A percentile compares a stretch with the other conserved stretches of the same genome.
Evolutionary conservation across 1,140 invertebrate genomes (phyloP).

Genomic region (Micrasema minimum): DNA sequence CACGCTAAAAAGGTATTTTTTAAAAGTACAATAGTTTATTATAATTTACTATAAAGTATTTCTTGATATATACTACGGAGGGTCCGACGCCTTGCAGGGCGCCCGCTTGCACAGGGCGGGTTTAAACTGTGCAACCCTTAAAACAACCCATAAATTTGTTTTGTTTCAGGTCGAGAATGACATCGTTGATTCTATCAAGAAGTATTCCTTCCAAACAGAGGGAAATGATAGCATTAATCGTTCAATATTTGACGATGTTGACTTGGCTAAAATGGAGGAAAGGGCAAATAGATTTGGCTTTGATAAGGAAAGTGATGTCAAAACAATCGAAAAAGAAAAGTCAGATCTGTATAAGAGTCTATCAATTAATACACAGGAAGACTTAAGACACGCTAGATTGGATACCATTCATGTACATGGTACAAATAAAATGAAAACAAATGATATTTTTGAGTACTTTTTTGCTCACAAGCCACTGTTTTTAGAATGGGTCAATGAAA

Average conservation of each 20-base stretch:
- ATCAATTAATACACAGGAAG: conserved; percentile 41
- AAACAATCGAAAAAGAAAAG: conserved; percentile 41
- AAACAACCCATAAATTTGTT: not conserved
- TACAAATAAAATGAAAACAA: conserved; percentile 48
- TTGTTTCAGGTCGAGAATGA: conserved; percentile 21
- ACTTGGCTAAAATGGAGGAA: conserved; percentile 44
- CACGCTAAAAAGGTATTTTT: not conserved
- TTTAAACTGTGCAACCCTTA: too few species aligned
- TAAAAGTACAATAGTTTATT: not conserved
- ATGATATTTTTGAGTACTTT: conserved; percentile 52
- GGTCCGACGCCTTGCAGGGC: too few species aligned
- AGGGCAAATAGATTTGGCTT: conserved; percentile 42
- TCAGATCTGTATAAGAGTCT: conserved; percentile 43
- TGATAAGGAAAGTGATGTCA: conserved; percentile 19
- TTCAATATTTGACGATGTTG: conserved; percentile 46
- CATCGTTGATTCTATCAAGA: not conserved
- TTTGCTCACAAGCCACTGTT: conserved; percentile 47
- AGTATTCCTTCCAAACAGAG: conserved; percentile 37
- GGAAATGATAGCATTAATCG: conserved; percentile 36
- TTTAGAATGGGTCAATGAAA: conserved; percentile 50
- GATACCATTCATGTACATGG: conserved; percentile 48
- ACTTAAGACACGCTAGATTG: conserved; percentile 46
- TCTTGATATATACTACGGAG: too few species aligned
- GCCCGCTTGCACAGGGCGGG: too few species aligned
- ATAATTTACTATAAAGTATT: too few species aligned